Percentiles rank a stretch among this genome's conserved stretches.
phyloP scores from a whole-genome alignment of 2,113 vertebrate species.

The Seriola aureovittata region DNA sequence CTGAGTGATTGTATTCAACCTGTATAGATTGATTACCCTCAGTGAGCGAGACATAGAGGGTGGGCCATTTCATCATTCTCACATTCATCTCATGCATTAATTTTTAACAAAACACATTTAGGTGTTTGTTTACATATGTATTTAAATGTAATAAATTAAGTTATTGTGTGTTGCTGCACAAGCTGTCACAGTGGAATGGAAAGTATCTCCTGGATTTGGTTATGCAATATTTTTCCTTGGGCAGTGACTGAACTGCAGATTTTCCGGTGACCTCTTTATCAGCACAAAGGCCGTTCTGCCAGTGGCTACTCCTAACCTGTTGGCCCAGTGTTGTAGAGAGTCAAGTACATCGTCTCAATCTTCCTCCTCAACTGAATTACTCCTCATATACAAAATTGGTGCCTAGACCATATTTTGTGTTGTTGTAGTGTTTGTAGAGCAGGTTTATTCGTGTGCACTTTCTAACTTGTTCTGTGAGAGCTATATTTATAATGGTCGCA shows the following conservation, averaged over 20 bases:
- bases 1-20: slow-evolving; percentile 48
- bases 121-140: slow-evolving; percentile 3
- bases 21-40: slow-evolving; percentile 34
- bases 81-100: slow-evolving; percentile 5
- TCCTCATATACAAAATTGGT: background rate
- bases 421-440: background rate
- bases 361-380: background rate
- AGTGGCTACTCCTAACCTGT: slow-evolving; percentile 27
- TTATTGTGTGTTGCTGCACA: slow-evolving; percentile 18
- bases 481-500: slow-evolving; percentile 17
- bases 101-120: slow-evolving; percentile 16
- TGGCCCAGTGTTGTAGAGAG: slow-evolving; percentile 22
- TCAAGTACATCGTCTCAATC: background rate
- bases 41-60: slow-evolving; percentile 20
- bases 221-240: slow-evolving; percentile 54
- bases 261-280: slow-evolving; percentile 48
- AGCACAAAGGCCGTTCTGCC: slow-evolving; percentile 40
- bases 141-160: background rate
- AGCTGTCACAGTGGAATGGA: slow-evolving; percentile 46
- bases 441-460: background rate
- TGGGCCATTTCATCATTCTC: slow-evolving; percentile 2
- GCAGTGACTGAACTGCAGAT: slow-evolving; percentile 46
- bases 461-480: background rate
- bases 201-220: slow-evolving; percentile 45
- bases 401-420: background rate